phyloP scores from a whole-genome alignment of 2,888 invertebrate genomes.

The Toxonevra muliebris region DNA sequence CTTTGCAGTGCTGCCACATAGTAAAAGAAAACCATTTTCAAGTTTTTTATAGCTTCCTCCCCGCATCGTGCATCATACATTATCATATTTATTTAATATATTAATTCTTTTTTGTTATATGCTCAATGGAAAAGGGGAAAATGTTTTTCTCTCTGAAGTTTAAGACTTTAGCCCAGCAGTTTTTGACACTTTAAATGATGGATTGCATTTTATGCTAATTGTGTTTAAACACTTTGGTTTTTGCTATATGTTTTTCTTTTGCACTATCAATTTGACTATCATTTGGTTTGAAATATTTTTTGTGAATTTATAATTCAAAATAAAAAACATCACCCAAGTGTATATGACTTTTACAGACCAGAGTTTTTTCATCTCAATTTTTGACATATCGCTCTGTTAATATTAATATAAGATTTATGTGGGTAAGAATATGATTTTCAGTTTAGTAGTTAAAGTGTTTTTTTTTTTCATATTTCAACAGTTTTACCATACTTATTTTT shows the following conservation, averaged over 20 bases:
- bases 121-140: conserved; percentile 4
- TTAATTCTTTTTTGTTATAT: conserved; percentile 1
- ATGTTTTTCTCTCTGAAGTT: neutral
- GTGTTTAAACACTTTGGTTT: conserved; percentile 30
- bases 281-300: neutral
- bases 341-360: neutral
- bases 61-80: conserved; percentile 3
- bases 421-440: too few species aligned
- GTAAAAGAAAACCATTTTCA: conserved; percentile 23
- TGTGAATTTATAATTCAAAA: too few species aligned
- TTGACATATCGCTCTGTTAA: too few species aligned
- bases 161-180: conserved; percentile 49
- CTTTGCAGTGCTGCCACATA: conserved; percentile 6
- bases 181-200: conserved; percentile 63
- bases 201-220: conserved; percentile 45
- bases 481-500: too few species aligned
- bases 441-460: too few species aligned
- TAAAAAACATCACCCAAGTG: too few species aligned
- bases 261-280: neutral
- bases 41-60: conserved; percentile 22
- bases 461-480: too few species aligned
- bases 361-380: neutral
- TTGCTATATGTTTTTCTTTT: too few species aligned
- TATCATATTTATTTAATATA: conserved; percentile 31
- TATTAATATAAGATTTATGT: too few species aligned